Evolutionary conservation across 64 coral and sea anemone species (phyloP).

Genomic region (Acropora tenuis): DNA sequence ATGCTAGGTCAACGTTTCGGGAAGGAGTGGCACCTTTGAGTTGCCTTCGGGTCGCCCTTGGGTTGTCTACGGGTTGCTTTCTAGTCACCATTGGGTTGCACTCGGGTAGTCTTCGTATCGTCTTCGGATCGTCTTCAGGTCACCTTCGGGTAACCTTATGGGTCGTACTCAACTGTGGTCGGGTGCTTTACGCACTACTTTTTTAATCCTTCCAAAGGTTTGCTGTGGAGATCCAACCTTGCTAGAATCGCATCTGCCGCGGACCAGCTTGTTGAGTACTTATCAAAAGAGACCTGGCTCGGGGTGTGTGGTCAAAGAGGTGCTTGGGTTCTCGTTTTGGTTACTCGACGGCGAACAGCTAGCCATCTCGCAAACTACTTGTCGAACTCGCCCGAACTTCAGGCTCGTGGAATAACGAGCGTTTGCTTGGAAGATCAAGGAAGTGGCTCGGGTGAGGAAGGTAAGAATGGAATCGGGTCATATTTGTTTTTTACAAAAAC

Average conservation of each 20-base stretch:
- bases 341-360: constrained; percentile 74
- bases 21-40: too few relatives aligned
- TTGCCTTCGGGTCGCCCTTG: too few relatives aligned
- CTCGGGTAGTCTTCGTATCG: too few relatives aligned
- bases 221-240: not conserved
- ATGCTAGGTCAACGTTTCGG: too few relatives aligned
- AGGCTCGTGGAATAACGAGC: constrained; percentile 3
- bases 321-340: constrained; percentile 66
- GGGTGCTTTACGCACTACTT: not conserved
- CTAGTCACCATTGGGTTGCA: too few relatives aligned
- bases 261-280: constrained; percentile 55
- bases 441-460: constrained; percentile 30
- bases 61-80: too few relatives aligned
- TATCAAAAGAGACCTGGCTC: constrained; percentile 56
- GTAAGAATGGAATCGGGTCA: not conserved
- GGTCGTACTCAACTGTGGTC: too few relatives aligned
- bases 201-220: constrained; percentile 39
- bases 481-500: too few relatives aligned
- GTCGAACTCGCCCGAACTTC: constrained; percentile 12
- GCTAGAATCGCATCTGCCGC: constrained; percentile 40
- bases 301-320: not conserved
- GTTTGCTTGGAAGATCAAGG: constrained; percentile 38
- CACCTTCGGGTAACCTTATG: too few relatives aligned
- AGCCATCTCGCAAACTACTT: constrained; percentile 59
- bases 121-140: too few relatives aligned